A percentile compares a stretch with the other conserved stretches of the same genome.
phyloP scores from a whole-genome alignment of 2,113 vertebrate genomes.

The Calypte anna region DNA sequence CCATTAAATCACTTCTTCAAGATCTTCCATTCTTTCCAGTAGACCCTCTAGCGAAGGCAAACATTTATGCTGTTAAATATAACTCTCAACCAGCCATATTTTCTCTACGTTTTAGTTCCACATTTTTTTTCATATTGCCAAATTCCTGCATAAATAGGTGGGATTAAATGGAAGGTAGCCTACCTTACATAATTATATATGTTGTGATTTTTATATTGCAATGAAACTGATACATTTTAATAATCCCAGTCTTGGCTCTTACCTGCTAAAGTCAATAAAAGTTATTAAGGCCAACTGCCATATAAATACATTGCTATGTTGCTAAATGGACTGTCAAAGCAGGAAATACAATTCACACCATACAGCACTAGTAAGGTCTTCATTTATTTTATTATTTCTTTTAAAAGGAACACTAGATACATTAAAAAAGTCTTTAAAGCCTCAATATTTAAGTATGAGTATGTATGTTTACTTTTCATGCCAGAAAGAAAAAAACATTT shows the following conservation, averaged over 20 bases:
- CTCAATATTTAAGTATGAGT: background rate
- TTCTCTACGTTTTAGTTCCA: background rate
- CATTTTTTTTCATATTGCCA: background rate
- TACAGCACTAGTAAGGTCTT: background rate
- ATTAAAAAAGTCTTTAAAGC: background rate
- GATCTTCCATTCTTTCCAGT: slow-evolving; percentile 47
- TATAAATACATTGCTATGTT: slow-evolving; percentile 82
- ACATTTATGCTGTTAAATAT: background rate
- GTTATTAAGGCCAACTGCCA: slow-evolving; percentile 92
- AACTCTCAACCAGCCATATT: slow-evolving; percentile 21
- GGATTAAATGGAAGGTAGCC: slow-evolving; percentile 84
- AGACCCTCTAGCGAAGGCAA: background rate
- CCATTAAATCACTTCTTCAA: background rate
- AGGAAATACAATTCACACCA: slow-evolving; percentile 72
- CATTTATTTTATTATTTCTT: background rate
- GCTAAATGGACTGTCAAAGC: slow-evolving; percentile 85
- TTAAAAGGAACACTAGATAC: background rate
- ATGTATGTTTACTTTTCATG: background rate
- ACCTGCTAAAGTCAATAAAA: slow-evolving; percentile 90
- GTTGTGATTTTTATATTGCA: slow-evolving; percentile 87
- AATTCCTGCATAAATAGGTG: slow-evolving; percentile 83
- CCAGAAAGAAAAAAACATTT: background rate
- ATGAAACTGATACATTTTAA: slow-evolving; percentile 94
- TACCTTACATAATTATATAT: slow-evolving; percentile 88
- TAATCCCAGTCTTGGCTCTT: slow-evolving; percentile 91